Percentiles rank a stretch among this genome's conserved stretches.
phyloP scores from a whole-genome alignment of 2,888 invertebrate species.

The Tipula vernalis region DNA sequence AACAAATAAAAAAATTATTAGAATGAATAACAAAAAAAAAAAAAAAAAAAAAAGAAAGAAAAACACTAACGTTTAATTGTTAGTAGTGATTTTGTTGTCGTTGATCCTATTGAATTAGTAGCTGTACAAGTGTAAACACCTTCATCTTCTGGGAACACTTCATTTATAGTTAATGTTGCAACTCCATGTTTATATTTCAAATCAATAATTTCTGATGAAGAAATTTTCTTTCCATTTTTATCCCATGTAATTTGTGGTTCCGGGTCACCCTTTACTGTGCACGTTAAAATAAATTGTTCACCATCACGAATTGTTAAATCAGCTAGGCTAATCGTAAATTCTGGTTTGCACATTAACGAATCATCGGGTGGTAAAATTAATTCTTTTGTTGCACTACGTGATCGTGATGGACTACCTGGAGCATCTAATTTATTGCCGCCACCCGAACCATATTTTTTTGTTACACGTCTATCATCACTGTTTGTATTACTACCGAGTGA shows the following conservation, averaged over 20 bases:
- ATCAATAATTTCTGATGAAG: conserved; percentile 74
- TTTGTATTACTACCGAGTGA: not conserved
- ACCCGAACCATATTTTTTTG: not conserved
- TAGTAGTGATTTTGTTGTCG: conserved; percentile 72
- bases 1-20: not conserved
- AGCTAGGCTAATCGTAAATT: conserved; percentile 64
- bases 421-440: conserved; percentile 45
- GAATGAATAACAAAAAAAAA: conserved; percentile 13
- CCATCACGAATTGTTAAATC: conserved; percentile 75
- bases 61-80: conserved; percentile 63
- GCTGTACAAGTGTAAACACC: conserved; percentile 83
- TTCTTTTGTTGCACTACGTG: conserved; percentile 83
- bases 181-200: conserved; percentile 84
- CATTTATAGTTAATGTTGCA: conserved; percentile 77
- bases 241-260: conserved; percentile 86
- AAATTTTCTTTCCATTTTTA: conserved; percentile 65
- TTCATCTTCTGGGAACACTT: conserved; percentile 92
- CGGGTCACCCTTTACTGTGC: conserved; percentile 81
- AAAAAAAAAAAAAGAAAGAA: conserved; percentile 6
- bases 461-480: not conserved
- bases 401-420: conserved; percentile 72
- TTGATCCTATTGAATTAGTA: conserved; percentile 77
- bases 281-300: conserved; percentile 69
- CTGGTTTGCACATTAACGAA: conserved; percentile 74
- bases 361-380: conserved; percentile 75